phyloP scores from a whole-genome alignment of 2,113 vertebrate genomes.

The Callaeas wilsoni region DNA sequence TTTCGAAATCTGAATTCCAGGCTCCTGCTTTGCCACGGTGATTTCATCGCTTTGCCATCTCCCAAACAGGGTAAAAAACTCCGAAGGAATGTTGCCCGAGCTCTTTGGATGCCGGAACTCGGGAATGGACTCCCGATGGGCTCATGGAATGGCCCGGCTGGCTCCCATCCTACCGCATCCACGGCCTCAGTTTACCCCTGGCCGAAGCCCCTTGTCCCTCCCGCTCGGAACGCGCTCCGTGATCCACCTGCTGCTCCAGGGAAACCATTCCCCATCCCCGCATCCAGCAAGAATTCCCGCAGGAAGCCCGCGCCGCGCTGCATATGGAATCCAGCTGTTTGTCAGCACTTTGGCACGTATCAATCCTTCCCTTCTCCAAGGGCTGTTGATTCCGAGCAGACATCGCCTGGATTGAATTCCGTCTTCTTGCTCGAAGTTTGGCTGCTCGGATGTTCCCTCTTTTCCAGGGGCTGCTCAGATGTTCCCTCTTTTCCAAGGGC shows the following conservation, averaged over 20 bases:
- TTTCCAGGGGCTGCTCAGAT: not conserved
- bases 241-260: not conserved
- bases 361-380: not conserved
- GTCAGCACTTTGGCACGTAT: not conserved
- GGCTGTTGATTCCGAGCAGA: not conserved
- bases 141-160: not conserved
- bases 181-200: not conserved
- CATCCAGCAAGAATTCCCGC: not conserved
- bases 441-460: not conserved
- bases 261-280: not conserved
- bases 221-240: rapidly evolving
- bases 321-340: not conserved
- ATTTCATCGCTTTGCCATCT: not conserved
- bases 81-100: rapidly evolving
- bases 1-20: not conserved
- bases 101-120: not conserved
- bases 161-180: not conserved
- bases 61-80: not conserved
- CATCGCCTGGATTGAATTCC: not conserved
- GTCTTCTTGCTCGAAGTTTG: not conserved
- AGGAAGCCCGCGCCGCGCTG: not conserved
- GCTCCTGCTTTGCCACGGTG: not conserved
- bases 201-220: not conserved
- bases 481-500: not conserved
- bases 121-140: not conserved